A percentile compares a stretch with the other conserved stretches of the same genome.
Evolutionary conservation across 2,113 vertebrate genomes (phyloP).

Genomic region (Sisor rabdophorus): DNA sequence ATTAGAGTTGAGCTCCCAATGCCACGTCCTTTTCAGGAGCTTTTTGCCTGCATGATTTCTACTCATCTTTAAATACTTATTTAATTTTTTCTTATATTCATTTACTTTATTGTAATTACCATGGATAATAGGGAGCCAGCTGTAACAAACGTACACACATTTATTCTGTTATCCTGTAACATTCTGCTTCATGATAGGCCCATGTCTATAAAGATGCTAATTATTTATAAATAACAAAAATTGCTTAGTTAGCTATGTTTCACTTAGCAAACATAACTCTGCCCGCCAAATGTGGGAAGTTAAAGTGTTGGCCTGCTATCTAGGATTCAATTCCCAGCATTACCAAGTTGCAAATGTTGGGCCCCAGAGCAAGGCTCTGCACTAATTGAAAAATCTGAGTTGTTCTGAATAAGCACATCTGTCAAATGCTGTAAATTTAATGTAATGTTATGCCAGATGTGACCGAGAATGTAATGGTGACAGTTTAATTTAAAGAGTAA

Average conservation of each 20-base stretch:
- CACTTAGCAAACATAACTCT: neutral
- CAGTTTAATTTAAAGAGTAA: too few species aligned
- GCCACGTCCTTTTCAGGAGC: conserved; percentile 9
- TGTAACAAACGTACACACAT: conserved; percentile 14
- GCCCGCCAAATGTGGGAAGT: neutral
- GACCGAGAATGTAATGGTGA: too few species aligned
- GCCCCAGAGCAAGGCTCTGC: too few species aligned
- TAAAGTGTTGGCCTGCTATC: too few species aligned
- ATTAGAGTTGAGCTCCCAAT: conserved; percentile 32
- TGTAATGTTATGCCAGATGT: too few species aligned
- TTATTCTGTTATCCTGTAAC: conserved; percentile 10
- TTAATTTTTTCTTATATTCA: conserved; percentile 19
- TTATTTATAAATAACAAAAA: conserved; percentile 38
- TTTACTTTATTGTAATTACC: conserved; percentile 33
- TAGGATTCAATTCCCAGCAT: too few species aligned
- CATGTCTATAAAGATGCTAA: conserved; percentile 12
- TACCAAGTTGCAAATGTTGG: too few species aligned
- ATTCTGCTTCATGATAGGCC: neutral
- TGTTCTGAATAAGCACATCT: too few species aligned
- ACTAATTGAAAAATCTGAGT: too few species aligned
- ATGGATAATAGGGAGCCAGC: conserved; percentile 47
- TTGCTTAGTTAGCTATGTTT: neutral
- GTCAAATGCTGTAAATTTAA: too few species aligned
- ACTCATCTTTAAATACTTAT: conserved; percentile 29
- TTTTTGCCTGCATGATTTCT: conserved; percentile 26